Conservation (phyloP, 2,113 vertebrate species). For the Nicator chloris region DNA sequence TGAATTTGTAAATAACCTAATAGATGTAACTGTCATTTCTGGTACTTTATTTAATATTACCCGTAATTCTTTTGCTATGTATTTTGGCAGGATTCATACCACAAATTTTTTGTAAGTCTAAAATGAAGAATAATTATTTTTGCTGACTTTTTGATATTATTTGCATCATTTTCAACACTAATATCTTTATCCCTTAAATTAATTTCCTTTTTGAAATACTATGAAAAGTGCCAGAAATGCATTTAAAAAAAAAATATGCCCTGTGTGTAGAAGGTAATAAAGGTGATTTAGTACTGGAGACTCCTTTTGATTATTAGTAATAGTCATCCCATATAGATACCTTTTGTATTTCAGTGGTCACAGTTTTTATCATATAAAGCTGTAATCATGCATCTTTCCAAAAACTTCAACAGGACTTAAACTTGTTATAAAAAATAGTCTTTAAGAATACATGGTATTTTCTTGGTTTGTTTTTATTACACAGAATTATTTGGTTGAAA, state of each 20-base stretch:
- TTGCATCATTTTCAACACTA: background rate
- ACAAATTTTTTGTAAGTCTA: background rate
- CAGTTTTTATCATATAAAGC: background rate
- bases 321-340: background rate
- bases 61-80: background rate
- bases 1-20: background rate
- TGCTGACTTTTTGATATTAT: background rate
- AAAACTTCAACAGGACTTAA: background rate
- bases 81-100: background rate
- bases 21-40: background rate
- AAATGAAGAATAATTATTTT: background rate
- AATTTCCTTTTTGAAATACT: background rate
- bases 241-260: background rate
- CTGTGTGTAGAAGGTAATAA: background rate
- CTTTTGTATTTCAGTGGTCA: background rate
- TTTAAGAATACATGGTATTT: background rate
- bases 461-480: background rate
- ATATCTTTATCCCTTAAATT: background rate
- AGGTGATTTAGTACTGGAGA: background rate
- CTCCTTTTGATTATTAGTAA: background rate
- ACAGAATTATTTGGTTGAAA: background rate
- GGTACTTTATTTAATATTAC: background rate
- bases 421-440: background rate
- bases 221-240: background rate
- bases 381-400: background rate